Evolutionary conservation across 2,888 invertebrate species (phyloP).

Genomic region (Margaritifera margaritifera): DNA sequence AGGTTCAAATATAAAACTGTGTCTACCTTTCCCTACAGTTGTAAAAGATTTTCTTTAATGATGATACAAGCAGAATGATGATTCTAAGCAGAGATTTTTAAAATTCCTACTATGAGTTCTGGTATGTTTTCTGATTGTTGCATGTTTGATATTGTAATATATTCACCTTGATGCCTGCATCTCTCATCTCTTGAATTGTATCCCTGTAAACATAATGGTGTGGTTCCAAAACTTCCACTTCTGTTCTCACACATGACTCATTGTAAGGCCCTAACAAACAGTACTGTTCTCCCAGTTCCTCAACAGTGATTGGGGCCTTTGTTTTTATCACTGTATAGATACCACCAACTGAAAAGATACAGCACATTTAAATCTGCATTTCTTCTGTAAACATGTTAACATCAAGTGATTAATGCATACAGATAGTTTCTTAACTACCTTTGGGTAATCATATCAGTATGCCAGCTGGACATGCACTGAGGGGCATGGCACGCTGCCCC

Average conservation of each 20-base stretch:
- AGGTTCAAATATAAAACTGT: no score
- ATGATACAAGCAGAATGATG: no score
- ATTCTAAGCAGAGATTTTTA: no score
- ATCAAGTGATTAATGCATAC: no score
- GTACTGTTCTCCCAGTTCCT: conserved; percentile 98
- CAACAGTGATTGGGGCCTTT: conserved; percentile 96
- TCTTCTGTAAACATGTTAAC: not conserved
- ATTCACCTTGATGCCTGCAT: conserved; percentile 88
- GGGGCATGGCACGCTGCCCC: no score
- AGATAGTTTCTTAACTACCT: no score
- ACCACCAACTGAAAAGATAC: conserved; percentile 87
- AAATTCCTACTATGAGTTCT: no score
- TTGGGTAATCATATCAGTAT: not conserved
- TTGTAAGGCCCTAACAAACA: conserved; percentile 96
- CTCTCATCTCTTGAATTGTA: conserved; percentile 75
- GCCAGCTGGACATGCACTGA: no score
- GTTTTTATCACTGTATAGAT: conserved; percentile 99
- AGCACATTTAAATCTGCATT: not conserved
- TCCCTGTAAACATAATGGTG: conserved; percentile 76
- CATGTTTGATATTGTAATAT: not conserved
- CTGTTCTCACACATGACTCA: conserved; percentile 92
- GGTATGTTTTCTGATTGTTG: no score
- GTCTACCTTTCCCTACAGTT: no score
- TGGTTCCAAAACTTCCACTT: conserved; percentile 92
- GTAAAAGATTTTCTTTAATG: no score